Conservation (phyloP, 2,113 vertebrate species). For the Stomatorhinus ivindoensis region DNA sequence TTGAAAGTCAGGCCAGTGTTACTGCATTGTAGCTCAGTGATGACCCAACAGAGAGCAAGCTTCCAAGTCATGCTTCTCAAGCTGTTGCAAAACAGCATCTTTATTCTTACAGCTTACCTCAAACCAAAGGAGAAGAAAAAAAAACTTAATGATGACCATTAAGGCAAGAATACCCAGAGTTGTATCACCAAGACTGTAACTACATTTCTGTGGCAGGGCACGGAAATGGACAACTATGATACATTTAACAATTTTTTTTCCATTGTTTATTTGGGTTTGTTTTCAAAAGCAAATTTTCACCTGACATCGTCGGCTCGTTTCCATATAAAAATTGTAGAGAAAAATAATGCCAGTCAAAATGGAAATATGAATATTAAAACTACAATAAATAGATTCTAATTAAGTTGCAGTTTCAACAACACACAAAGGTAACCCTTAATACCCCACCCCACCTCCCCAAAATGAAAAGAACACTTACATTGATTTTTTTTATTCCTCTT, state of each 20-base stretch:
- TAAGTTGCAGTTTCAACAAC: conserved; percentile 61
- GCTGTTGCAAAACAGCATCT: conserved; percentile 41
- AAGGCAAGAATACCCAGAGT: conserved; percentile 71
- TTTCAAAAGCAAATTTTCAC: conserved; percentile 51
- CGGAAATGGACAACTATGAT: conserved; percentile 51
- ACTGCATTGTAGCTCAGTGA: conserved; percentile 50
- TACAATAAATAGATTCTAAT: conserved; percentile 61
- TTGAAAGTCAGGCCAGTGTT: conserved; percentile 52
- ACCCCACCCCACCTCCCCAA: conserved; percentile 28
- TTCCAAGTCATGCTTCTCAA: conserved; percentile 61
- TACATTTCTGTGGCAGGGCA: conserved; percentile 50
- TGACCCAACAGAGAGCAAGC: conserved; percentile 47
- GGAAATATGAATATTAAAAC: conserved; percentile 63
- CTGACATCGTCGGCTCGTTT: conserved; percentile 46
- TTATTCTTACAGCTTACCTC: conserved; percentile 32
- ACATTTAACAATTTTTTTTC: conserved; percentile 61
- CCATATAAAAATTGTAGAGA: conserved; percentile 51
- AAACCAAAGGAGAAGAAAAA: conserved; percentile 13
- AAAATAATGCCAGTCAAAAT: conserved; percentile 60
- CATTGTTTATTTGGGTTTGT: conserved; percentile 58
- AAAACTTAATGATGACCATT: conserved; percentile 59
- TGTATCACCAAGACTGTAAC: conserved; percentile 59
- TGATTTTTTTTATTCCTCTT: conserved; percentile 54
- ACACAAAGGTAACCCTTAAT: conserved; percentile 49
- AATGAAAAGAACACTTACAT: conserved; percentile 68